Base-by-base conservation (phyloP, 2,888 invertebrate genomes). In the Caenorhabditis sp. region DNA sequence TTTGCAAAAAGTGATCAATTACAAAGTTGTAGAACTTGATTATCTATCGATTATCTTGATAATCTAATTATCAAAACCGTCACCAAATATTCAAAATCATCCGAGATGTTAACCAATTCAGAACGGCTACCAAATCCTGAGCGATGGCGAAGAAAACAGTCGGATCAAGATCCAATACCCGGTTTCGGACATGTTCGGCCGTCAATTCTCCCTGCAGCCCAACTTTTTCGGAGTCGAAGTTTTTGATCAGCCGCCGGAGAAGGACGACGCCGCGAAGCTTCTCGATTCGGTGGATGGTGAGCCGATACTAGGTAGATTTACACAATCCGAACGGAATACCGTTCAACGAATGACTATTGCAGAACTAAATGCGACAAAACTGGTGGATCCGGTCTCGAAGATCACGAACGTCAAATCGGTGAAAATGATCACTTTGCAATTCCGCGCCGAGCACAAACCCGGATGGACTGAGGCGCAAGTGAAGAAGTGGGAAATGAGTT, bases 191-290 rank as follows among this genome's bases (percentile, higher is more conserved):
- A 73, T 88, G 39, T 86, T 86, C 50, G 86, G 86, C 17, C 78
- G 83, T 17, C 75, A 72, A 20, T 80, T 87, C 63, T 84, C 81
- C 24, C 59, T 86, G 6, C 76, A 86, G 77, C 86, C 86, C 20
- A 86, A 85, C 50, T 87, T 87, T 70, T 87, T 82, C 56, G 87
- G 87, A 6, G 78, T 87, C 20, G 83, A 85, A 45, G 62, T 77
- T 9, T 85, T 79, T 46, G 77, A 75, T 22, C 62, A 79, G 26
- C 56, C 46, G 41, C n/a, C 30, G 8, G 55, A 73, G 46, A 48
- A 55, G n/a, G 79, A 77, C 35, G 70, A 72, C 17, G 71, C 71
- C 3, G 77, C 80, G 2, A 72, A 70, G 24, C 71, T 80, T 15
- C 56, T 82, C 17, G 70, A 72, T 24, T 71, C 72, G 4, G 71